Base-by-base conservation (phyloP, 53 echinoderm and acorn worm genomes). In the Arbacia lixula region DNA sequence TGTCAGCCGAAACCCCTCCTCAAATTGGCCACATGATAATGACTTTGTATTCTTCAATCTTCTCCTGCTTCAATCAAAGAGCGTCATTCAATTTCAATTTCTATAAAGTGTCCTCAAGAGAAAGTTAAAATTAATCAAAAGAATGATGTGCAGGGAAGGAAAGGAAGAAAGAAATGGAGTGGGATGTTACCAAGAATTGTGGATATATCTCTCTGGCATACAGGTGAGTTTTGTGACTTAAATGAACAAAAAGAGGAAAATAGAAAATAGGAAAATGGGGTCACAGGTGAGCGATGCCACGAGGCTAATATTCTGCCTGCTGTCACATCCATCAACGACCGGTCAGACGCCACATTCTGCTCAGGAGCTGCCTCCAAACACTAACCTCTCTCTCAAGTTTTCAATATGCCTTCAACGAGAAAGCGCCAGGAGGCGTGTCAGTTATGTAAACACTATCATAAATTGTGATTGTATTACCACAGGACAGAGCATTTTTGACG, bases 401-500 rank as follows among this genome's bases (percentile, higher is more conserved):
- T 46, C 37, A 58, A 58, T 58, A 75, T 60, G 78, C 58, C 78
- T 60, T 22, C 9, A 22, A 56, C 76, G 37, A 76, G 58, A 77
- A 77, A 81, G 42, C 38, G 82, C 82, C 82, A 30, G 1, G 1
- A 34, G 82, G 63, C 64, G 82, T 81, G 82, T 81, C 82, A 81
- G 62, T 81, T 61, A 30, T 81, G 64, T 81, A 81, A 81, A 81
- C 82, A 81, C 50, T 62, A 46, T 81, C 82, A 81, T 81, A 81
- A 81, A 63, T 81, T 81, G 82, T 64, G 50, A 81, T 81, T 64
- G 64, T 52, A 43, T 64, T 81, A 63, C 29, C 82, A 49, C 46
- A 63, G 82, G 31, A 63, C 31, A 29, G 8, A 30, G 46, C 38
- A 30, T 40, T 43, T 81, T 56, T 57, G 36, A 38, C 37, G 34